Percentiles rank a stretch among this genome's conserved stretches.
Conservation (phyloP, 2,113 vertebrate genomes). For the Chionodraco myersi region DNA sequence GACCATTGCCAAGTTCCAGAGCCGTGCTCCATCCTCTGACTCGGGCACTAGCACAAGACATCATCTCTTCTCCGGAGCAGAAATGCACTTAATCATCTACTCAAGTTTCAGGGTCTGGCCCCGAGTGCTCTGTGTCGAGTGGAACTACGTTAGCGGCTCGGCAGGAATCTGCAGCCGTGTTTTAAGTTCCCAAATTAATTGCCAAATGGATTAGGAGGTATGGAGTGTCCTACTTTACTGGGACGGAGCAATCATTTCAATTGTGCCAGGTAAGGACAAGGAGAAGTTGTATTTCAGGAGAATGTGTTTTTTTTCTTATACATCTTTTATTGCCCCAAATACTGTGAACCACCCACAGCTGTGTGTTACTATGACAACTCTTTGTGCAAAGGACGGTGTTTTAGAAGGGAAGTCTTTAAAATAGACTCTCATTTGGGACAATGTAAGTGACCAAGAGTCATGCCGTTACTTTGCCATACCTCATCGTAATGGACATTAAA, state of each 20-base stretch:
- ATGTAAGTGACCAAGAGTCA: conserved; percentile 82
- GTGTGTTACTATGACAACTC: conserved; percentile 43
- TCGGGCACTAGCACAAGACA: conserved; percentile 70
- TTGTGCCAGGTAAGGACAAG: conserved; percentile 80
- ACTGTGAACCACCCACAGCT: conserved; percentile 32
- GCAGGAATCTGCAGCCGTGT: conserved; percentile 71
- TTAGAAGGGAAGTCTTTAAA: conserved; percentile 52
- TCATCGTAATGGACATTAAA: conserved; percentile 90
- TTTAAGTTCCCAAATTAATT: conserved; percentile 80
- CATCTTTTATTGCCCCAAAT: conserved; percentile 78
- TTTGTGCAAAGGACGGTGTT: conserved; percentile 2
- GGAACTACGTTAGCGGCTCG: conserved; percentile 70
- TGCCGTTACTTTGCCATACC: conserved; percentile 81
- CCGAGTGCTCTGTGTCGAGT: conserved; percentile 75
- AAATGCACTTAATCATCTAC: conserved; percentile 84
- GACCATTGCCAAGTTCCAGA: conserved; percentile 75
- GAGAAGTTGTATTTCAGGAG: conserved; percentile 73
- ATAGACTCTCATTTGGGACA: conserved; percentile 70
- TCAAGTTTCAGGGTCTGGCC: conserved; percentile 79
- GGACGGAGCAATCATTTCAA: conserved; percentile 80
- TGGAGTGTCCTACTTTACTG: conserved; percentile 74
- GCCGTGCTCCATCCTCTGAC: conserved; percentile 69
- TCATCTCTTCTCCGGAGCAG: conserved; percentile 80
- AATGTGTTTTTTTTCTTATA: conserved; percentile 50
- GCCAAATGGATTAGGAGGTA: conserved; percentile 80